These are phyloP conservation scores for Salmo trutta DNA, from an alignment of 2,797 vertebrate species.

Conservation along the genomic window DNA sequence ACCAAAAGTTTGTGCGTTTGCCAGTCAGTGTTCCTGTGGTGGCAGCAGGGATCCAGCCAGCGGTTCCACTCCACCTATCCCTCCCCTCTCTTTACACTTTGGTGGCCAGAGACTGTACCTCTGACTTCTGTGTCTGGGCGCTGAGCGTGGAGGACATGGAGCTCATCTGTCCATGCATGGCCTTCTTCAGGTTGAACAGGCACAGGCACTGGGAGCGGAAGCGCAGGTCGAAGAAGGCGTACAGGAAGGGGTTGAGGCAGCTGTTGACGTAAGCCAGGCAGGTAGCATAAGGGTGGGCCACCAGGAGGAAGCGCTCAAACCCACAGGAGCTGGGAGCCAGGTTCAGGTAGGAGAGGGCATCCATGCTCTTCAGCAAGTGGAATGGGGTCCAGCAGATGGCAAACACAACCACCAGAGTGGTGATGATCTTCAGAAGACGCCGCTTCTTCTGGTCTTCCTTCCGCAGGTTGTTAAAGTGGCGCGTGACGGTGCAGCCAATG, in stretches of 20 bases:
- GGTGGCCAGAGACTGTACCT: conserved; percentile 84
- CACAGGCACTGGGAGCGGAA: conserved; percentile 85
- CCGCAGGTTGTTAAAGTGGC: conserved; percentile 82
- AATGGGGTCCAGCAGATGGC: conserved; percentile 91
- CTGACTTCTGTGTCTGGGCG: conserved; percentile 85
- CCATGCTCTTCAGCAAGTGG: conserved; percentile 86
- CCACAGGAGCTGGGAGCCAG: conserved; percentile 70
- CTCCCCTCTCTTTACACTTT: conserved; percentile 73
- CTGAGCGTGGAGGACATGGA: conserved; percentile 86
- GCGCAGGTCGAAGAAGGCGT: conserved; percentile 86
- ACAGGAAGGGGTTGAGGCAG: conserved; percentile 90
- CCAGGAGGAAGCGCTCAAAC: conserved; percentile 75
- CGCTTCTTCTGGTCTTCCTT: conserved; percentile 83
- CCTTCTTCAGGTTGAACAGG: conserved; percentile 84
- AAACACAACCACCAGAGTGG: conserved; percentile 85
- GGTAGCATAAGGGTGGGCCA: conserved; percentile 87
- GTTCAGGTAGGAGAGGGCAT: conserved; percentile 84
- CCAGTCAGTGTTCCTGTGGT: conserved; percentile 59
- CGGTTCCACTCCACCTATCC: conserved; percentile 39
- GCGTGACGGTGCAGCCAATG: conserved; percentile 82
- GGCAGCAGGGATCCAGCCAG: conserved; percentile 54
- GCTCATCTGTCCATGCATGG: conserved; percentile 83
- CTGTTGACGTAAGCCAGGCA: conserved; percentile 91
- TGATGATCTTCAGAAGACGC: conserved; percentile 87
- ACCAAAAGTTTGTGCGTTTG: conserved; percentile 55